Evolutionary conservation across 2,888 invertebrate species (phyloP).

Genomic region (Cancer borealis): DNA sequence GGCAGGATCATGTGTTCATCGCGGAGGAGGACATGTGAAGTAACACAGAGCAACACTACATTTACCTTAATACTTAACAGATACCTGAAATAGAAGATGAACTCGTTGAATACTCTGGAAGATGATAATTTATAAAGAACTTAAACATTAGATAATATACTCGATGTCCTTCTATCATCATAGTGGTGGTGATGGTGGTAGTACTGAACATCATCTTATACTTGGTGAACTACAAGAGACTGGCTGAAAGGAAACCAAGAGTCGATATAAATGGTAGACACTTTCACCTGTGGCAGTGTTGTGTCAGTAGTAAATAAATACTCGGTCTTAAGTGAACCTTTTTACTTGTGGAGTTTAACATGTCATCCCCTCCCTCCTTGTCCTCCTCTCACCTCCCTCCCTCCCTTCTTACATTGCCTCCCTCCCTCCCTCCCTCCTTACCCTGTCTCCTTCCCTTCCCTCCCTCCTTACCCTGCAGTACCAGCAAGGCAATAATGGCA

Average conservation of each 20-base stretch:
- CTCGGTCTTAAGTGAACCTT: conserved; percentile 1
- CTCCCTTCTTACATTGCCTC: not conserved
- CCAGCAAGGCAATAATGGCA: conserved; percentile 1
- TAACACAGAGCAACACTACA: conserved; percentile 5
- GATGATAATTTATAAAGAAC: not conserved
- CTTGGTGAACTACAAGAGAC: not conserved
- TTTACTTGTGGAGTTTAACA: not conserved
- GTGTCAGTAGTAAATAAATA: not conserved
- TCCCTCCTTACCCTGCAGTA: not conserved
- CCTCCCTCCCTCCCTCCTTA: not conserved
- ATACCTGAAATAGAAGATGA: no score
- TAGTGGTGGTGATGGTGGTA: not conserved
- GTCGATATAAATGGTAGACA: not conserved
- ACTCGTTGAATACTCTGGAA: not conserved
- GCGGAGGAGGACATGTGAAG: not conserved
- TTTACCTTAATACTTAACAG: not conserved
- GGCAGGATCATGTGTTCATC: not conserved
- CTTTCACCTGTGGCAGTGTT: not conserved
- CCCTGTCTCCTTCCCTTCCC: not conserved
- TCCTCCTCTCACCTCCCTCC: not conserved
- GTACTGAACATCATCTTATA: not conserved
- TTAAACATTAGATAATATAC: not conserved
- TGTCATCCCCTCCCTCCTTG: not conserved
- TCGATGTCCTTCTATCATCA: not conserved
- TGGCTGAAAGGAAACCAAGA: not conserved